Conservation (phyloP, 2,797 vertebrate genomes). For the Acomys russatus region DNA sequence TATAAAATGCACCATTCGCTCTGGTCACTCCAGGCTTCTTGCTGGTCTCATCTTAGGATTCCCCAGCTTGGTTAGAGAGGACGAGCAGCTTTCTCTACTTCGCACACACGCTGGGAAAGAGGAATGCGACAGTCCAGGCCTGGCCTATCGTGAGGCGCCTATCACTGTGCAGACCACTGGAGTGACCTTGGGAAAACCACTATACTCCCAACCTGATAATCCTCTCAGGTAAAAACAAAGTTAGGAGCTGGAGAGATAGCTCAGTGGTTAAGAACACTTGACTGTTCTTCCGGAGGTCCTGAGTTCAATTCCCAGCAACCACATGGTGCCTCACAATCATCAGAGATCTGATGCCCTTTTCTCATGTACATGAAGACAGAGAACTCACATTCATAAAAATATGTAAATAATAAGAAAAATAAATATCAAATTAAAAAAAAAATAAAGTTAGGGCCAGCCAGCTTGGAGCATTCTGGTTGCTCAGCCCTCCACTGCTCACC, state of each 20-base stretch:
- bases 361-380: too few relatives aligned
- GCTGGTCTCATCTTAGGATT: neutral
- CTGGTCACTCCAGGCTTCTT: neutral
- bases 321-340: too few relatives aligned
- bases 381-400: too few relatives aligned
- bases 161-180: constrained; percentile 7
- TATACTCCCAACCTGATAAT: neutral
- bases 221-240: neutral
- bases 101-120: neutral
- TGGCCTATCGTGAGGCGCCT: neutral
- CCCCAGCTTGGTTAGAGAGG: neutral
- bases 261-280: too few relatives aligned
- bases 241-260: neutral
- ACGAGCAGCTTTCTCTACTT: neutral
- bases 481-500: neutral
- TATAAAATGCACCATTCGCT: constrained; percentile 5
- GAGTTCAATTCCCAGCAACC: too few relatives aligned
- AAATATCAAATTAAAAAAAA: too few relatives aligned
- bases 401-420: too few relatives aligned
- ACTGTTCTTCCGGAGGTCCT: too few relatives aligned
- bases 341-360: too few relatives aligned
- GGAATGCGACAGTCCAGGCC: neutral
- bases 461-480: neutral
- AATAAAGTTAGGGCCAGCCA: neutral
- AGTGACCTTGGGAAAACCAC: neutral